phyloP scores from a whole-genome alignment of 2,113 vertebrate species.

The Todiramphus saurophagus region DNA sequence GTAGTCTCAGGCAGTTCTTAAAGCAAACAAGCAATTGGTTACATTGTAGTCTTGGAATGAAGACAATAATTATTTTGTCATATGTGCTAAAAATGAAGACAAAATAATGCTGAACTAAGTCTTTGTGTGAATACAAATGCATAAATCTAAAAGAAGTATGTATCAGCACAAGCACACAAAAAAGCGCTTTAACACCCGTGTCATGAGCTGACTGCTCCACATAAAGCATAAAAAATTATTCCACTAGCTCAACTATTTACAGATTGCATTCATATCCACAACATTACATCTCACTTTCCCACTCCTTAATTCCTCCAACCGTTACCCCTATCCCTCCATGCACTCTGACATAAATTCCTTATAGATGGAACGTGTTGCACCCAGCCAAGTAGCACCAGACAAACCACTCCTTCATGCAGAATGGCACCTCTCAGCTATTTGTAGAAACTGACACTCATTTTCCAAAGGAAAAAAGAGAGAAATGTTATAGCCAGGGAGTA shows the following conservation, averaged over 20 bases:
- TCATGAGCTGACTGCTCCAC: background rate
- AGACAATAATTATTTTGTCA: background rate
- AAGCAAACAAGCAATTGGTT: slow-evolving; percentile 11
- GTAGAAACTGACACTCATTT: background rate
- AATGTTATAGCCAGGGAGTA: background rate
- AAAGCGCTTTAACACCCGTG: background rate
- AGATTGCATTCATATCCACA: background rate
- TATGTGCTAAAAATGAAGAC: background rate
- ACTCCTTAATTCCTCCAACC: background rate
- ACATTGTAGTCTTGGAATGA: background rate
- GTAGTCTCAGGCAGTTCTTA: slow-evolving; percentile 82
- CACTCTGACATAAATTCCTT: background rate
- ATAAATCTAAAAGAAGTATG: background rate
- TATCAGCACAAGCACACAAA: background rate
- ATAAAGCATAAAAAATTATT: background rate
- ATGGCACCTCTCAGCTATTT: background rate
- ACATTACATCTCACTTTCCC: background rate
- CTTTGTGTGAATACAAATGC: background rate
- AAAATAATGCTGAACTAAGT: background rate
- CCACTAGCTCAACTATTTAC: background rate
- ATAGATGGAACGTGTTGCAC: background rate
- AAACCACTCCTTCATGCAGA: background rate
- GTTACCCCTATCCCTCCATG: background rate
- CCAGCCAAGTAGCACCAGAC: background rate
- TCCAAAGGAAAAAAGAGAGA: background rate